Evolutionary conservation across 1,140 invertebrate genomes (phyloP).

Genomic region (Heliconius hermathena): DNA sequence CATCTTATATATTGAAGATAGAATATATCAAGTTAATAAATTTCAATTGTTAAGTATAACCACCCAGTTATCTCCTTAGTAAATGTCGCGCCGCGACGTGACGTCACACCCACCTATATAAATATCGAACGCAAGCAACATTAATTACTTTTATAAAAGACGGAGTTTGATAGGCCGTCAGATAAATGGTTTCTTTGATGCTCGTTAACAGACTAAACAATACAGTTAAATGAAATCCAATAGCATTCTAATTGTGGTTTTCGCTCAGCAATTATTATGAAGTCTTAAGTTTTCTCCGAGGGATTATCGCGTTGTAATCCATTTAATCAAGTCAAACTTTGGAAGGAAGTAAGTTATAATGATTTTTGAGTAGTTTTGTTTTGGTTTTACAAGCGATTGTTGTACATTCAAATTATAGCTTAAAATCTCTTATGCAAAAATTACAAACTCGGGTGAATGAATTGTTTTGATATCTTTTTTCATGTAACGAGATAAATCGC

Average conservation of each 20-base stretch:
- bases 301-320: slow-evolving; percentile 9
- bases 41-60: no score
- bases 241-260: slow-evolving; percentile 14
- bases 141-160: not conserved
- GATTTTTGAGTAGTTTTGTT: not conserved
- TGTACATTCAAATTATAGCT: no score
- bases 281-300: not conserved
- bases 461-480: no score
- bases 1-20: no score
- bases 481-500: no score
- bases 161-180: slow-evolving; percentile 1
- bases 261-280: slow-evolving; percentile 7
- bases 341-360: not conserved
- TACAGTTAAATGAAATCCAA: slow-evolving; percentile 1
- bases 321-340: not conserved
- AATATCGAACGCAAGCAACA: slow-evolving; percentile 5
- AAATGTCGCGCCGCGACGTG: not conserved
- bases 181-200: slow-evolving; percentile 8
- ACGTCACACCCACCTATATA: not conserved
- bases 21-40: no score
- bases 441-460: no score
- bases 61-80: no score
- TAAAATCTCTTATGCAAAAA: no score
- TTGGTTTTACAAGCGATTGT: not conserved
- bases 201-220: slow-evolving; percentile 15